Conservation (phyloP, 23 tunicate species). For the Ciona savignyi region DNA sequence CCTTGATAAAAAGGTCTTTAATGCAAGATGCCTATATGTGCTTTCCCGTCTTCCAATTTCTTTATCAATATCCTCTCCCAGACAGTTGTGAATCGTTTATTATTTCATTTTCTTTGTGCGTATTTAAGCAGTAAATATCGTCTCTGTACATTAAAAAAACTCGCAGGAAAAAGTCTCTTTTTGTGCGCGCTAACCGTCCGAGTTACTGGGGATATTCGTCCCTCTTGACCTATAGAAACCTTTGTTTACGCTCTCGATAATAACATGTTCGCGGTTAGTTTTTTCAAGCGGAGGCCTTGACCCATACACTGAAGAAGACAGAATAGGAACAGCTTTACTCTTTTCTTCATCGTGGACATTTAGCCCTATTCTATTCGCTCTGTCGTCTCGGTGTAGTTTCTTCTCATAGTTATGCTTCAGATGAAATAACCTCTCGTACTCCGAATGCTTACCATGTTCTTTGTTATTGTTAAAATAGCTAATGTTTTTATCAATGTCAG, state of each 20-base stretch:
- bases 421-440: slow-evolving; percentile 57
- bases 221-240: slow-evolving; percentile 77
- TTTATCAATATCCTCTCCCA: too few species aligned
- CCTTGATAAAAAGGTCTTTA: too few species aligned
- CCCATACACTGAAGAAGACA: slow-evolving; percentile 83
- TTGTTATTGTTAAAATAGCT: slow-evolving; percentile 73
- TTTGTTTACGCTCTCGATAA: slow-evolving; percentile 64
- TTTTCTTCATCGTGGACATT: slow-evolving; percentile 56
- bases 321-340: slow-evolving; percentile 36
- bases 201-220: slow-evolving; percentile 60
- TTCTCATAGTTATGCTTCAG: slow-evolving; percentile 49
- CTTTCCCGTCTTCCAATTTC: too few species aligned
- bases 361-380: slow-evolving; percentile 50
- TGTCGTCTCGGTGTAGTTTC: slow-evolving; percentile 67
- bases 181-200: slow-evolving; percentile 14
- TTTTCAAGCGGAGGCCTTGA: slow-evolving; percentile 33
- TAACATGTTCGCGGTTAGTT: slow-evolving; percentile 55
- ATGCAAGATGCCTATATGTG: too few species aligned
- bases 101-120: background rate
- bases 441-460: slow-evolving; percentile 33
- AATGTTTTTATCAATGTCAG: slow-evolving; percentile 9
- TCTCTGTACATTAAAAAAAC: background rate
- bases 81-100: too few species aligned
- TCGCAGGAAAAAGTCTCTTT: background rate
- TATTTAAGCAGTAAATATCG: background rate